Conservation (phyloP, 2,113 vertebrate genomes). For the Pholis gunnellus region DNA sequence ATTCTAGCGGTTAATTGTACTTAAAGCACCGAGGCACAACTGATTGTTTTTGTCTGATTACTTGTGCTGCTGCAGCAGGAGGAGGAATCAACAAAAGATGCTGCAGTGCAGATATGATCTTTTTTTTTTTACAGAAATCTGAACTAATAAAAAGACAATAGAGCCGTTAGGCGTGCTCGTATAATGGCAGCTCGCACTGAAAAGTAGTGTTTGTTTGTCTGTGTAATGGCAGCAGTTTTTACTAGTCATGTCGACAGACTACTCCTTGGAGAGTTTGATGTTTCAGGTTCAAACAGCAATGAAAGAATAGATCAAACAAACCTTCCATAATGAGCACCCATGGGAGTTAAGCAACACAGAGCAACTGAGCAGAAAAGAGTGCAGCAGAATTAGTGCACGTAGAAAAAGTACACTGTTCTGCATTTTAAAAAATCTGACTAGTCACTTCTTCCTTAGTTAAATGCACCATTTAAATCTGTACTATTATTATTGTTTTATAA, state of each 20-base stretch:
- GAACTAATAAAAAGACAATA: background rate
- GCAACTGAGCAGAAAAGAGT: background rate
- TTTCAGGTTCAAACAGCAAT: conserved; percentile 66
- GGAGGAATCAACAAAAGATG: conserved; percentile 22
- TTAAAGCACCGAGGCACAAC: conserved; percentile 42
- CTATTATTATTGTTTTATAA: background rate
- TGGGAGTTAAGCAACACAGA: conserved; percentile 46
- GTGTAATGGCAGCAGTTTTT: conserved; percentile 54
- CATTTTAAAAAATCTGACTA: too few relatives aligned
- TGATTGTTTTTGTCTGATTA: conserved; percentile 52
- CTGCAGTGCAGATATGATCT: background rate
- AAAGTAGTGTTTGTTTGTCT: conserved; percentile 48
- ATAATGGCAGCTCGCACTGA: conserved; percentile 30
- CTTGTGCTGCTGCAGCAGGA: conserved; percentile 15
- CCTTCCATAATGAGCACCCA: conserved; percentile 63
- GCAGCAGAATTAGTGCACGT: conserved; percentile 19
- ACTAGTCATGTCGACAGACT: conserved; percentile 26
- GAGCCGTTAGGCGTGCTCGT: conserved; percentile 8
- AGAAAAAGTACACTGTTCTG: background rate
- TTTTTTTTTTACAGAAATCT: too few relatives aligned
- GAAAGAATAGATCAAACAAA: conserved; percentile 67
- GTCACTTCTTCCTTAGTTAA: background rate
- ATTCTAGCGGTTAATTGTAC: conserved; percentile 60
- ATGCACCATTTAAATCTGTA: background rate
- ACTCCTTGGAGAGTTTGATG: conserved; percentile 35